These are phyloP conservation scores for Zapus hudsonius DNA, from an alignment of 2,113 vertebrate genomes.

Conservation along the genomic window DNA sequence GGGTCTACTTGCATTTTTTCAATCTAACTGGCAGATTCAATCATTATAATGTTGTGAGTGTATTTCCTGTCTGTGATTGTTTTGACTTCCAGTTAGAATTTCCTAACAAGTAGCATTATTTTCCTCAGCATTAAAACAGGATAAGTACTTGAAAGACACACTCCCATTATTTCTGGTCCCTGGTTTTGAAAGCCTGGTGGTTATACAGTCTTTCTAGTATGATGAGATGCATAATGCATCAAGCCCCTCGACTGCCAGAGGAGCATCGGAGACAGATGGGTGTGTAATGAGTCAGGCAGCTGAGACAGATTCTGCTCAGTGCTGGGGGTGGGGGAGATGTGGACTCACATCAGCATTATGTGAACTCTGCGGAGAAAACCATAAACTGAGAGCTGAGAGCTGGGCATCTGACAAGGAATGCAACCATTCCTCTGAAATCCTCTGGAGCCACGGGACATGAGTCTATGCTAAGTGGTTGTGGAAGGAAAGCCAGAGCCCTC, in stretches of 20 bases:
- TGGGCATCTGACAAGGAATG: background rate
- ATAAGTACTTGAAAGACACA: slow-evolving; percentile 57
- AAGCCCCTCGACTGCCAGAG: slow-evolving; percentile 55
- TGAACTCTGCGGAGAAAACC: slow-evolving; percentile 15
- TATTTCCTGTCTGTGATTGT: background rate
- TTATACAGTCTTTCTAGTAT: slow-evolving; percentile 58
- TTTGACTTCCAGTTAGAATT: slow-evolving; percentile 23
- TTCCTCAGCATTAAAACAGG: slow-evolving; percentile 40
- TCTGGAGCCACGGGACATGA: background rate
- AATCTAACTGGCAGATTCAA: background rate
- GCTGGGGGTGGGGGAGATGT: slow-evolving; percentile 35
- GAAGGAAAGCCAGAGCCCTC: background rate
- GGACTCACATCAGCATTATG: background rate
- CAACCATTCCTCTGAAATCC: background rate
- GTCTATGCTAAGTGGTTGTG: background rate
- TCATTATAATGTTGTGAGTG: background rate
- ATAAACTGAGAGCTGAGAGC: background rate
- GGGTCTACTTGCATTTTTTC: background rate
- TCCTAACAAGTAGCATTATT: background rate
- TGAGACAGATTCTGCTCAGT: slow-evolving; percentile 33
- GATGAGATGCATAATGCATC: slow-evolving; percentile 58
- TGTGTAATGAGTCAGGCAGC: slow-evolving; percentile 43
- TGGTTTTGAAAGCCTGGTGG: slow-evolving; percentile 64
- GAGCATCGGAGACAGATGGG: slow-evolving; percentile 63
- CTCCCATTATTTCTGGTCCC: slow-evolving; percentile 55